Evolutionary conservation across 2,113 vertebrate genomes (phyloP).

Genomic region (Myiopsitta monachus): DNA sequence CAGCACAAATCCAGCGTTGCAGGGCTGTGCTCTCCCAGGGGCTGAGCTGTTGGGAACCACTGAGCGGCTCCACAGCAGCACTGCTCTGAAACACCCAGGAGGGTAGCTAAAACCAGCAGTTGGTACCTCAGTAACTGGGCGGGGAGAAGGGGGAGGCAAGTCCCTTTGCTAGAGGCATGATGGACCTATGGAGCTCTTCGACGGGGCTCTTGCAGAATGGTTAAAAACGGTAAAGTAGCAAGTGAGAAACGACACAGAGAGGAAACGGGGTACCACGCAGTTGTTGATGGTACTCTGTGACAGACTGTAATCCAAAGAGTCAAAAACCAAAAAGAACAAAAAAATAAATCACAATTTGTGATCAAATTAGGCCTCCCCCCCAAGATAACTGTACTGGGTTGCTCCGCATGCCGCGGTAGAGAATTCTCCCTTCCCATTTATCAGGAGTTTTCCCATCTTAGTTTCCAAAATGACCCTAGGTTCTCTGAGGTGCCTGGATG

Average conservation of each 20-base stretch:
- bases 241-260: neutral
- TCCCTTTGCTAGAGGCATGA: neutral
- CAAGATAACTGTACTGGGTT: neutral
- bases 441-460: neutral
- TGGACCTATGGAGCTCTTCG: neutral
- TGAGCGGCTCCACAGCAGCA: neutral
- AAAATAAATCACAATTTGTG: no score
- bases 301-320: neutral
- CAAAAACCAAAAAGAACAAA: neutral
- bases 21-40: accelerated
- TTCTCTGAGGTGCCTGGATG: neutral
- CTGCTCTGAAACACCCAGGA: neutral
- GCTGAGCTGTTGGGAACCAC: neutral
- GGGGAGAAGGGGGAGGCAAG: neutral
- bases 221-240: neutral
- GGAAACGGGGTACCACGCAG: neutral
- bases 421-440: neutral
- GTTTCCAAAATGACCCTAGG: neutral
- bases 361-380: neutral
- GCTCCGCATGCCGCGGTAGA: neutral
- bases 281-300: accelerated
- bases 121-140: neutral
- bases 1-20: neutral
- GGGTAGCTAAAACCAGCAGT: neutral
- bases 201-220: neutral